phyloP scores from a whole-genome alignment of 92 coral and sea anemone species.

The Porites cylindrica region DNA sequence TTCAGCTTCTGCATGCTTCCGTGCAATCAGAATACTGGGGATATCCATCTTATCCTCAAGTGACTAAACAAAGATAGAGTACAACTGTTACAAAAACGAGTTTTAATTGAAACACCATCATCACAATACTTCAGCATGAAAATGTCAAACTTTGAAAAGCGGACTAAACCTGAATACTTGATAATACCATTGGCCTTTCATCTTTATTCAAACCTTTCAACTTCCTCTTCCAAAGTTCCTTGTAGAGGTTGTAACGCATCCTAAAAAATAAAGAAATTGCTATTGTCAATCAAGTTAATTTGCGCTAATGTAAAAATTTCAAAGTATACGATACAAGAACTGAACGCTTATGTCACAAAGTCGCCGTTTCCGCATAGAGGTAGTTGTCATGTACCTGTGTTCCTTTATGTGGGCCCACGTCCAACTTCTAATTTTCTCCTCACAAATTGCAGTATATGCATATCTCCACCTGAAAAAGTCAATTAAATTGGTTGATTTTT shows the following conservation, averaged over 20 bases:
- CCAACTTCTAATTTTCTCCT: conserved; percentile 90
- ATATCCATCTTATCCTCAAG: conserved; percentile 92
- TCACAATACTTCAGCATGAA: background rate
- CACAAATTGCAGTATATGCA: conserved; percentile 88
- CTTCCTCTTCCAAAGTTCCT: conserved; percentile 80
- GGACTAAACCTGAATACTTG: conserved; percentile 69
- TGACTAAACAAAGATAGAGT: conserved; percentile 36
- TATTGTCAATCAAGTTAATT: background rate
- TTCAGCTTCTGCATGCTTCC: conserved; percentile 93
- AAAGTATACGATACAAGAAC: background rate
- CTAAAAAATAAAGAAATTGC: conserved; percentile 35
- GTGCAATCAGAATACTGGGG: conserved; percentile 89
- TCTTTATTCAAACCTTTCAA: conserved; percentile 71
- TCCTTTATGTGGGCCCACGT: conserved; percentile 89
- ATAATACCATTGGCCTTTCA: conserved; percentile 55
- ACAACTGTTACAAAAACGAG: background rate
- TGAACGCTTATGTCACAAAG: background rate
- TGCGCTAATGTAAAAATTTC: too few relatives aligned
- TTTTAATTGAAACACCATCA: background rate
- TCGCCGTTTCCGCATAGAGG: background rate
- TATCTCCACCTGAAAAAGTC: conserved; percentile 86
- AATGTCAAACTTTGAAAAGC: background rate
- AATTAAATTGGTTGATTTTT: too few relatives aligned
- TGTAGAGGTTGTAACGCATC: conserved; percentile 79
- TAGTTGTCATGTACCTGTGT: conserved; percentile 70